phyloP scores from a whole-genome alignment of 2,113 vertebrate genomes.

The Hyperoodon ampullatus region DNA sequence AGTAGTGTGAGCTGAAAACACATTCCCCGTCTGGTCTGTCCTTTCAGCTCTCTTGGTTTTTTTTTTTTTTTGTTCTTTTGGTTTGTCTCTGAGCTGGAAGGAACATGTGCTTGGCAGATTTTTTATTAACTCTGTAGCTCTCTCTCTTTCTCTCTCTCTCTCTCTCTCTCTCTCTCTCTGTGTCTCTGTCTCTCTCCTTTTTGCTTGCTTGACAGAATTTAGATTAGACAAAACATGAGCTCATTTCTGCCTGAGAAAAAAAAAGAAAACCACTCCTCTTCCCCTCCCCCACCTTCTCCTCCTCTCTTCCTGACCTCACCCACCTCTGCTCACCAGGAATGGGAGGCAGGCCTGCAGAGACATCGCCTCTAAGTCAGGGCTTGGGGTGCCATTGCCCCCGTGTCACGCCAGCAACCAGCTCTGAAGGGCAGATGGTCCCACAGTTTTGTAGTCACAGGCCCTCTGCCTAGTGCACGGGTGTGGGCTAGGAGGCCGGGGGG shows the following conservation, averaged over 20 bases:
- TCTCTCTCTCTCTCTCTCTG: conserved; percentile 41
- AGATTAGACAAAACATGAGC: conserved; percentile 90
- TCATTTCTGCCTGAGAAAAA: conserved; percentile 82
- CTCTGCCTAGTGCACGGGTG: neutral
- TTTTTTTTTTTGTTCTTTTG: conserved; percentile 53
- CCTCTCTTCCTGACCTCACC: conserved; percentile 29
- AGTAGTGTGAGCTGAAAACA: conserved; percentile 75
- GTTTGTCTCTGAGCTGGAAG: conserved; percentile 76
- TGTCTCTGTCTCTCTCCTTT: conserved; percentile 59
- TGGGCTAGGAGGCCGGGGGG: neutral
- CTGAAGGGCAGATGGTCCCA: neutral
- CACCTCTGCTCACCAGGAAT: neutral
- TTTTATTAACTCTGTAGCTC: conserved; percentile 82
- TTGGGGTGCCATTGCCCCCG: neutral
- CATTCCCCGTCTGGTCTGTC: conserved; percentile 71
- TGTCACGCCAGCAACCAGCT: neutral
- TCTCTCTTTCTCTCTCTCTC: neutral
- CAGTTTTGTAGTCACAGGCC: neutral
- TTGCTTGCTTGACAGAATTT: conserved; percentile 89
- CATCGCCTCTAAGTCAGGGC: neutral
- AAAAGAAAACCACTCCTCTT: conserved; percentile 48
- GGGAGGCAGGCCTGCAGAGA: neutral
- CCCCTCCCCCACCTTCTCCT: neutral
- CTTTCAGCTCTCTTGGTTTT: conserved; percentile 61
- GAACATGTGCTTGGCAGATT: conserved; percentile 90